Conservation (phyloP, 2,797 vertebrate species). For the Emydoidea blandingii region DNA sequence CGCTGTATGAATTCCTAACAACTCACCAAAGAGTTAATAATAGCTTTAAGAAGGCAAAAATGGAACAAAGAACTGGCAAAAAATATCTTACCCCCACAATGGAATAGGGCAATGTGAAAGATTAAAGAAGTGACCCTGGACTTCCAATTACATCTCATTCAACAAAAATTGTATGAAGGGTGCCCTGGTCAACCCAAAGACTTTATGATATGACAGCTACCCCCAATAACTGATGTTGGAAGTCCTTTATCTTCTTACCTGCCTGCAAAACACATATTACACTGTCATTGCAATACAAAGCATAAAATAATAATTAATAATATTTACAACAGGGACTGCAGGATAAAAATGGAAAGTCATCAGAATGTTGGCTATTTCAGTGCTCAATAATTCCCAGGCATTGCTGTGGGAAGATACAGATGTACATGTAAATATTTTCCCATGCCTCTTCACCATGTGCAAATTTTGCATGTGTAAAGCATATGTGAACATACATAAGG, state of each 20-base stretch:
- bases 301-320: constrained; percentile 62
- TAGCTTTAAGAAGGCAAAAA: neutral
- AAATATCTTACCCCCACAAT: neutral
- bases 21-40: neutral
- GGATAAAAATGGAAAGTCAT: constrained; percentile 73
- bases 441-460: constrained; percentile 66
- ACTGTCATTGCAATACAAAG: constrained; percentile 30
- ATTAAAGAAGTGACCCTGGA: neutral
- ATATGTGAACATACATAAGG: constrained; percentile 45
- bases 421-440: constrained; percentile 76
- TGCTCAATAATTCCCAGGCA: constrained; percentile 73
- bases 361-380: constrained; percentile 66
- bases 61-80: neutral
- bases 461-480: constrained; percentile 59
- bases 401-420: constrained; percentile 74
- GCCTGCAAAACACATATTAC: constrained; percentile 15
- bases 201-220: neutral
- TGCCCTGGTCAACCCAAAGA: neutral
- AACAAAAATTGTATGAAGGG: neutral
- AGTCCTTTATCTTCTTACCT: neutral
- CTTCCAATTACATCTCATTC: neutral
- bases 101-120: neutral
- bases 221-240: neutral
- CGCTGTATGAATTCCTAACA: neutral
- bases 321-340: constrained; percentile 45